A percentile compares a stretch with the other conserved stretches of the same genome.
phyloP scores from a whole-genome alignment of 2,113 vertebrate species.

The Callipepla californica region DNA sequence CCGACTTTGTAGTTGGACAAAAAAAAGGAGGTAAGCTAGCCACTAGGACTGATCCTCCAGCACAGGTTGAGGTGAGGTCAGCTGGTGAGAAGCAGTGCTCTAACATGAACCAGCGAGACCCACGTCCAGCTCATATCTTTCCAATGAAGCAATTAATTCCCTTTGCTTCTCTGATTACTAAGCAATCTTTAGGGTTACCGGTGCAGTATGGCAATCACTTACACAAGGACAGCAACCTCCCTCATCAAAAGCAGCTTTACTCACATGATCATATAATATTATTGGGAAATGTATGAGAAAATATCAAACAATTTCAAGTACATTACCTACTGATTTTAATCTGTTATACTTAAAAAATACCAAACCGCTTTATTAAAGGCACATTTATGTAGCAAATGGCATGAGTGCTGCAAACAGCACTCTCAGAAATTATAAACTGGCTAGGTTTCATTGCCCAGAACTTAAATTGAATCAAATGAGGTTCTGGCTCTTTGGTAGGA shows the following conservation, averaged over 20 bases:
- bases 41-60: not conserved
- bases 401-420: not conserved
- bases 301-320: not conserved
- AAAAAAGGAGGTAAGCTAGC: conserved; percentile 1
- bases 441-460: not conserved
- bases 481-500: not conserved
- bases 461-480: conserved; percentile 33
- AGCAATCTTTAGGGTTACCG: not conserved
- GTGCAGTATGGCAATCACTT: not conserved
- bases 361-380: not conserved
- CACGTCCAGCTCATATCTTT: not conserved
- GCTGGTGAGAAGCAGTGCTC: not conserved
- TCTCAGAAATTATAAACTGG: not conserved
- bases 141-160: not conserved
- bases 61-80: not conserved
- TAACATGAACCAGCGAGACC: not conserved
- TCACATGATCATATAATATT: not conserved
- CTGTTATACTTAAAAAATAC: not conserved
- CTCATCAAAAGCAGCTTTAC: not conserved
- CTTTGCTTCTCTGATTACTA: not conserved
- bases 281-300: not conserved
- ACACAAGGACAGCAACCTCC: not conserved
- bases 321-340: not conserved
- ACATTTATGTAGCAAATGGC: not conserved
- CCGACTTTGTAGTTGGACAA: not conserved